Base-by-base conservation (phyloP, 2,888 invertebrate species). In the Drosophila pegasa region DNA sequence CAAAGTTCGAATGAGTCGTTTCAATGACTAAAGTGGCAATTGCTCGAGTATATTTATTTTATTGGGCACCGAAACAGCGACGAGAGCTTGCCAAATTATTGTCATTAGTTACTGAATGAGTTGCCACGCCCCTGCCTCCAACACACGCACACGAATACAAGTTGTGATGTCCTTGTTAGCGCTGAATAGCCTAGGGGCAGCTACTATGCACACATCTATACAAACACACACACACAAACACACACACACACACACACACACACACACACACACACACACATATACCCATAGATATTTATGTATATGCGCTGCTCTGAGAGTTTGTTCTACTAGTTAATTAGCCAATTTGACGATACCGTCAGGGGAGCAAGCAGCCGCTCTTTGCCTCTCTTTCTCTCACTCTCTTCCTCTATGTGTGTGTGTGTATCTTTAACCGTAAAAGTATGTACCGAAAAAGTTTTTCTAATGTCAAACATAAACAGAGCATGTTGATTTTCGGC, bases 1-100 rank as follows among this genome's bases (percentile, higher is more conserved):
- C 62, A 75, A 75, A 76, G 77, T 78, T 73, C 55, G 40, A 59
- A 56, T 60, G 78, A 80, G 69, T 75, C 75, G 79, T 75, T 85
- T 68, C 71, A 68, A 70, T 75, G 79, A 71, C 82, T 60, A 67
- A 84, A 84, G 74, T 61, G 75, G 56, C 73, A 79, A 79, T 75
- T 56, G 61, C 50, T 64, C 37, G 62, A 83, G 75, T 88, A 83
- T 80, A 83, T 86, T 81, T 83, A 81, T 83, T 85, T 87, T 84
- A 82, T 82, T 87, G 86, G 69, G 56, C 74, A 61, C 58, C 71
- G 77, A 74, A 78, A 74, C 67, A 72, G 65, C 71, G 74, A 45
- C 66, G 64, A 87, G 81, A 81, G 81, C 78, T 80, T 67, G 73
- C 83, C 88, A 85, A 87, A 88, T 83, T 88, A 83, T 83, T 86